These are phyloP conservation scores for Ageneiosus marmoratus DNA, from an alignment of 2,113 vertebrate genomes.

Conservation along the genomic window DNA sequence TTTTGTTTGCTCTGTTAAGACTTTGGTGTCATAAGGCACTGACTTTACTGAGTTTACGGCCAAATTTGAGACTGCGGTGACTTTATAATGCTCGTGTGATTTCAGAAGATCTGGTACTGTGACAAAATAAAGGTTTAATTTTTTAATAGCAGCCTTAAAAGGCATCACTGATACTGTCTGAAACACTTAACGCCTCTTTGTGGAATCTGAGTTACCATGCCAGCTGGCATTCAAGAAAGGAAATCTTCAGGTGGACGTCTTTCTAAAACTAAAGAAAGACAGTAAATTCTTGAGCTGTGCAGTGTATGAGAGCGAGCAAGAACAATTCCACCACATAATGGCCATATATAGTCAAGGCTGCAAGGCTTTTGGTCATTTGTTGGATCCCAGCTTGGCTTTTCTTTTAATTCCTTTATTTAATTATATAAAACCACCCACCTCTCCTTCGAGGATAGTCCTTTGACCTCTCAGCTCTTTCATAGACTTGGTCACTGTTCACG, in stretches of 20 bases:
- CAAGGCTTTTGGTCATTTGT: background rate
- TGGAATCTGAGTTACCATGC: conserved; percentile 21
- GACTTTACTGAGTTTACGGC: background rate
- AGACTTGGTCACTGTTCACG: too few species aligned
- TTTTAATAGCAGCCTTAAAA: background rate
- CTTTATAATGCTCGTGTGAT: too few species aligned
- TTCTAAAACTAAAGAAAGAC: conserved; percentile 24
- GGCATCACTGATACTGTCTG: background rate
- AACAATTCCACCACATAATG: conserved; percentile 1
- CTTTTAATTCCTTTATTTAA: background rate
- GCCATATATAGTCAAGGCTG: conserved; percentile 42
- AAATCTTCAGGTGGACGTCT: conserved; percentile 37
- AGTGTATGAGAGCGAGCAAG: background rate
- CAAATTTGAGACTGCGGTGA: background rate
- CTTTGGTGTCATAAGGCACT: background rate
- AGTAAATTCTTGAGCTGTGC: conserved; percentile 5
- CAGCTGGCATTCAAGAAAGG: conserved; percentile 33
- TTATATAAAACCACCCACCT: background rate
- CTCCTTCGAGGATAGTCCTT: background rate
- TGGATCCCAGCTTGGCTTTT: background rate
- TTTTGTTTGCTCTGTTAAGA: background rate
- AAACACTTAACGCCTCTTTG: conserved; percentile 4
- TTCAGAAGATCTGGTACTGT: background rate
- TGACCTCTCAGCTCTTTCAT: background rate
- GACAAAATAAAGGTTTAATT: background rate